phyloP scores from a whole-genome alignment of 2,113 vertebrate species.

The Gavia stellata region DNA sequence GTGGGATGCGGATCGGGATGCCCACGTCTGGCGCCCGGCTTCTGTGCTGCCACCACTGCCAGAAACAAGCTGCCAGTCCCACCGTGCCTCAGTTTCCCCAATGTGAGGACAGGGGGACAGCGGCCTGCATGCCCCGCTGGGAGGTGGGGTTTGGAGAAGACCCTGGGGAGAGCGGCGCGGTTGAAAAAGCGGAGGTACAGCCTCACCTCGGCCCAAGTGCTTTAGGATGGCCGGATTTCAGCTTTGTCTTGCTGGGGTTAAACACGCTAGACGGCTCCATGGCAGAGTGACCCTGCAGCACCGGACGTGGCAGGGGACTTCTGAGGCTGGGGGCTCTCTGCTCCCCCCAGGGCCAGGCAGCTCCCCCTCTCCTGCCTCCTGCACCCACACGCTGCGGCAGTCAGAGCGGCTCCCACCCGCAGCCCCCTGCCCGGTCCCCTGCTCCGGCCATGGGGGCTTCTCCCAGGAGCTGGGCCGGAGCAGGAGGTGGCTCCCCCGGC shows the following conservation, averaged over 20 bases:
- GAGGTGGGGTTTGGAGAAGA: neutral
- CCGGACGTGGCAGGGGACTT: neutral
- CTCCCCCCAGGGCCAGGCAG: neutral
- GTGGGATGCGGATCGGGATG: rapidly evolving
- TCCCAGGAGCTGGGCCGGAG: neutral
- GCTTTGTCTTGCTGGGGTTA: neutral
- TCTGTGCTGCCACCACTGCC: neutral
- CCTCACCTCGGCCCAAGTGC: neutral
- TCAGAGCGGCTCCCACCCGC: neutral
- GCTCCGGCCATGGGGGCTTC: neutral
- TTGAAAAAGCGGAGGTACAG: neutral
- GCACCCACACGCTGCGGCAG: rapidly evolving
- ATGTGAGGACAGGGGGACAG: neutral
- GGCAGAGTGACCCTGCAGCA: neutral
- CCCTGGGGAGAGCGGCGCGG: rapidly evolving
- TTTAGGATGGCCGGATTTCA: rapidly evolving
- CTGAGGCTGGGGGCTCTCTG: neutral
- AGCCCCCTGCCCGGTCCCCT: neutral
- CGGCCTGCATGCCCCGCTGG: neutral
- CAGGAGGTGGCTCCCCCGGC: constrained; percentile 25
- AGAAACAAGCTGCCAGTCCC: neutral
- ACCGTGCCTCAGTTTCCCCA: neutral
- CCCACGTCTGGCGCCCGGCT: rapidly evolving
- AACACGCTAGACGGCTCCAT: rapidly evolving
- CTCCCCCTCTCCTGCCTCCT: neutral